Evolutionary conservation across 1,140 invertebrate genomes (phyloP), one percentile per base, ranked within the genome.

Genomic region (Eciton burchellii): DNA sequence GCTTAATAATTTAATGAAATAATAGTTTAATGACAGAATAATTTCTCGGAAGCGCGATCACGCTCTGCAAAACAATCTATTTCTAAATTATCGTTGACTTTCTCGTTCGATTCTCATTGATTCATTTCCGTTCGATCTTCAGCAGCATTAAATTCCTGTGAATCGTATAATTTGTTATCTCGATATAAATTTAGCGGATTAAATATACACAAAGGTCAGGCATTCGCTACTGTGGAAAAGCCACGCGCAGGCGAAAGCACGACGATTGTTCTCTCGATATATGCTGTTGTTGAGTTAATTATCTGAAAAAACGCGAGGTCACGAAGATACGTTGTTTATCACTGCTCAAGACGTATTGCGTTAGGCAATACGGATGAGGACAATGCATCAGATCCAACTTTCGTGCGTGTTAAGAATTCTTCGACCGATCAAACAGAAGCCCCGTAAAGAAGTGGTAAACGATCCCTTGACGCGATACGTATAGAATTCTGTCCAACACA

Each of bases 281-380:
- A 41, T 19, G 9, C 0, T 52, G 9, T 6, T 11, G 19, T 24
- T 49, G 11, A 63, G 62, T 74, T 60, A 76, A 76, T 76, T 65
- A 76, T 76, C 26, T 52, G n/a, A 24, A 65, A 52, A 35, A 5
- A 43, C 21, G 52, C 24, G n/a, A 41, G 45, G 26, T 12, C 26
- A 41, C 43, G 41, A 66, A 47, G 4, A 73, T 49, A 52, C 16
- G 59, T 45, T 54, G n/a, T 1, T 73, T 73, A 73, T 73, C 21
- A n/a, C 43, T 35, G 71, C 24, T 73, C 41, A 19, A 45, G 19
- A 21, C 21, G 24, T n/a, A n/a, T 72, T 24, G 8, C 29, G 66
- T 35, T 19, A 16, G 21, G 35, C 59, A 43, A 60, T 26, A 60
- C 43, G 24, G 11, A 73, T 60, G 24, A 60, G 57, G 16, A 43